These are phyloP conservation scores for Zenarchopterus dispar DNA, from an alignment of 2,797 vertebrate genomes.

Conservation along the genomic window DNA sequence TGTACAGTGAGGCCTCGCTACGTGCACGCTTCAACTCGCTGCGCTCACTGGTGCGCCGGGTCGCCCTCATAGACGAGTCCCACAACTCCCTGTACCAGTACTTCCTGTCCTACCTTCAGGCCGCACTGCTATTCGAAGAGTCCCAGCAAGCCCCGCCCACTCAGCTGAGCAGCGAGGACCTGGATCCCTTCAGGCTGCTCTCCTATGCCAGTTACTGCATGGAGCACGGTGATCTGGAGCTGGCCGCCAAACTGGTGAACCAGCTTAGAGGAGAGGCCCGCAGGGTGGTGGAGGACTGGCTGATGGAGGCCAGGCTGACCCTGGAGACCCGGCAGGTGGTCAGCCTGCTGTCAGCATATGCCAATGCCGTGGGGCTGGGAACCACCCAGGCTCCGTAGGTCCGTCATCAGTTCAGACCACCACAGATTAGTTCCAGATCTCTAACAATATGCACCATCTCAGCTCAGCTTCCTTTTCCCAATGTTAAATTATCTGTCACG, in stretches of 20 bases:
- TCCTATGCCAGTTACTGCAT: constrained; percentile 93
- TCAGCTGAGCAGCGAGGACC: constrained; percentile 84
- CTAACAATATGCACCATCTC: constrained; percentile 26
- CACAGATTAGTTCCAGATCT: constrained; percentile 18
- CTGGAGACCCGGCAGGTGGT: constrained; percentile 94
- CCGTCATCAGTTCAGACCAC: constrained; percentile 9
- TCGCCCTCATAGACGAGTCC: constrained; percentile 93
- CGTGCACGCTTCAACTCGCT: constrained; percentile 88
- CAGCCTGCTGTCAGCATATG: constrained; percentile 90
- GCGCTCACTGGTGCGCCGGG: constrained; percentile 87
- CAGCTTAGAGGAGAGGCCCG: constrained; percentile 92
- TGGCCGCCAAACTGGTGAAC: constrained; percentile 95
- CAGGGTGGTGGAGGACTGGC: constrained; percentile 93
- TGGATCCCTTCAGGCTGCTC: constrained; percentile 92
- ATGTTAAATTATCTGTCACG: constrained; percentile 33
- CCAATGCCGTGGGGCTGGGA: constrained; percentile 92
- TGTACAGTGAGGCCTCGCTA: constrained; percentile 94
- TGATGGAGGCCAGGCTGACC: constrained; percentile 90
- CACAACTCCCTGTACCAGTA: constrained; percentile 96
- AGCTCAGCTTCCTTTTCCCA: not conserved
- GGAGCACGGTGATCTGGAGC: constrained; percentile 94
- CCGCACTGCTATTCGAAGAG: constrained; percentile 88
- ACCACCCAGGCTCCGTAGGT: constrained; percentile 88
- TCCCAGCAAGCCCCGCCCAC: constrained; percentile 86
- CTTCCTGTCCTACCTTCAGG: constrained; percentile 95